Conservation (phyloP, 2,888 invertebrate genomes). For the Hemistola chrysoprasaria region DNA sequence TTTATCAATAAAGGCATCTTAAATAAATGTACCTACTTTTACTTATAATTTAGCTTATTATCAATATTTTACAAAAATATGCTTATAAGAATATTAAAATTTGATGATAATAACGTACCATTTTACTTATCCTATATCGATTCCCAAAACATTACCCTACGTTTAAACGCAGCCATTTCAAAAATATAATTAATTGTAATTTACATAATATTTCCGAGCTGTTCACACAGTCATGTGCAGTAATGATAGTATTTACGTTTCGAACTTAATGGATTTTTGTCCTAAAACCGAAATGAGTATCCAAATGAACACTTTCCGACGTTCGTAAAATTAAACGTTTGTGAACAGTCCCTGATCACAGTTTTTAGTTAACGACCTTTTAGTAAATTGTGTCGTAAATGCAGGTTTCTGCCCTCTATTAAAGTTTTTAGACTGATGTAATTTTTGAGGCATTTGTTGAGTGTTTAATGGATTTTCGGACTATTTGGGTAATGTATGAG, state of each 20-base stretch:
- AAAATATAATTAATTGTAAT: constrained; percentile 40
- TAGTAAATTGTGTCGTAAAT: constrained; percentile 50
- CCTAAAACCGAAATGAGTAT: constrained; percentile 36
- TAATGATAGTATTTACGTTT: constrained; percentile 44
- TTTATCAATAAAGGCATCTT: no score
- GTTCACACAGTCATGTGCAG: constrained; percentile 29
- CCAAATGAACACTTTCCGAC: constrained; percentile 55
- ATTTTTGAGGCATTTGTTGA: constrained; percentile 9
- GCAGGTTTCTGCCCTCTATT: constrained; percentile 39
- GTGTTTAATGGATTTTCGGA: constrained; percentile 6
- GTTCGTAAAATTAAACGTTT: constrained; percentile 50
- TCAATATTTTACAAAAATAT: no score
- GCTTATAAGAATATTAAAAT: no score
- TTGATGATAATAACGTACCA: no score
- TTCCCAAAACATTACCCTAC: no score
- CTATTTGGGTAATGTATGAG: background rate
- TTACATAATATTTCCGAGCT: constrained; percentile 39
- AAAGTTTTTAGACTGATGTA: constrained; percentile 26
- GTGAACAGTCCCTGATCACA: constrained; percentile 57
- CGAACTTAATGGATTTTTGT: constrained; percentile 39
- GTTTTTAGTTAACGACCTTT: constrained; percentile 53
- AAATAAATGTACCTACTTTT: no score
- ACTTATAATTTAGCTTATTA: no score
- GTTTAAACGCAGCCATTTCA: background rate
- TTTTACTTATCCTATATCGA: no score